phyloP scores from a whole-genome alignment of 1,140 invertebrate species.

The Drosophila rufa region DNA sequence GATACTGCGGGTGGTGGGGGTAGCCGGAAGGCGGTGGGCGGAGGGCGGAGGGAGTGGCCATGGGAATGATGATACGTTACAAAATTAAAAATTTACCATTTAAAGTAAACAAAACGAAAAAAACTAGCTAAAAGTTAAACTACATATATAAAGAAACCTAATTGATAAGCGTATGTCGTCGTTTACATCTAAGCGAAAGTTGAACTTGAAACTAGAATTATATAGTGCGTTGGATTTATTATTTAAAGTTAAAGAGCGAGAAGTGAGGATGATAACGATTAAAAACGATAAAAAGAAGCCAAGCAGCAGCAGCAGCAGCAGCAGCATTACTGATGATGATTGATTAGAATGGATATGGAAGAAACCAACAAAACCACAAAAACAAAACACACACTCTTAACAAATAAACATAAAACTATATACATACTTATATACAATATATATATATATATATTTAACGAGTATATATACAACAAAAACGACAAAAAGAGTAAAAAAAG shows the following conservation, averaged over 20 bases:
- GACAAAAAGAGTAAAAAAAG: constrained; percentile 56
- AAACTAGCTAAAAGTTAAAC: constrained; percentile 84
- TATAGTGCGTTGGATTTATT: constrained; percentile 83
- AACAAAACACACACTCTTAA: constrained; percentile 71
- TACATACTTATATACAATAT: constrained; percentile 60
- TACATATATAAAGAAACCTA: constrained; percentile 84
- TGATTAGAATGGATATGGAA: constrained; percentile 46
- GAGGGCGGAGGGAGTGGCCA: constrained; percentile 19
- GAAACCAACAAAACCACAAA: constrained; percentile 54
- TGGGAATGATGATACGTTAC: constrained; percentile 63
- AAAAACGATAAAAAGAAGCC: constrained; percentile 26
- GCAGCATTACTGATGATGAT: constrained; percentile 20
- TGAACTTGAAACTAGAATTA: constrained; percentile 84
- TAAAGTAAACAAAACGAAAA: constrained; percentile 72
- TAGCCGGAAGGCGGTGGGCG: not conserved
- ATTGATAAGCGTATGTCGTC: constrained; percentile 82
- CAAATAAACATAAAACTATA: constrained; percentile 67
- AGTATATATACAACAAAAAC: constrained; percentile 51
- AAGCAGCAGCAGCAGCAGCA: constrained; percentile 55
- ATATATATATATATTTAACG: constrained; percentile 58
- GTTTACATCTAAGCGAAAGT: constrained; percentile 84
- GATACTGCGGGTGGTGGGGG: not conserved
- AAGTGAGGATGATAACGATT: constrained; percentile 10
- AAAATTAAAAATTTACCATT: constrained; percentile 80
- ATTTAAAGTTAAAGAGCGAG: constrained; percentile 70